Conservation (phyloP, 2,888 invertebrate species). For the Nasonovia ribisnigri region DNA sequence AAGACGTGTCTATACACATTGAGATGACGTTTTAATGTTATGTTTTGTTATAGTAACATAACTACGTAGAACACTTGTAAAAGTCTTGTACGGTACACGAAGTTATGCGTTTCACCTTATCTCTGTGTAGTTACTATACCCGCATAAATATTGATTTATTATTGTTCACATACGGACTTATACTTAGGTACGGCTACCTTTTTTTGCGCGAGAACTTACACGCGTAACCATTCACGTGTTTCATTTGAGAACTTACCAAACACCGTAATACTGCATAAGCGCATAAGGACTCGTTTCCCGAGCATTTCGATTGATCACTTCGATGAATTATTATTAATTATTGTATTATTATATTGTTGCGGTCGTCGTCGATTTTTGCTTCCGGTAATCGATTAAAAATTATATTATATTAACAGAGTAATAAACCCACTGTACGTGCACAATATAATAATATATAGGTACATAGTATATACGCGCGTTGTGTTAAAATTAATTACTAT, state of each 20-base stretch:
- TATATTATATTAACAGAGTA: neutral
- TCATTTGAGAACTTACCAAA: no score
- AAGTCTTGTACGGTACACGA: neutral
- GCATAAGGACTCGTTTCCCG: neutral
- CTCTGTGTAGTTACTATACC: neutral
- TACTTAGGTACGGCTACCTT: no score
- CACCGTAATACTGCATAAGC: no score
- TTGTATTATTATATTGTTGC: neutral
- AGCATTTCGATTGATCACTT: neutral
- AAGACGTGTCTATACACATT: neutral
- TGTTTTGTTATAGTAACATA: neutral
- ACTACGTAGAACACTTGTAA: no score
- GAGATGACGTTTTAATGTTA: neutral
- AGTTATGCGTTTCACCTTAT: neutral
- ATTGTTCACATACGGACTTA: no score
- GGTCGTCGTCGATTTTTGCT: neutral
- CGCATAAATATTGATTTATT: neutral
- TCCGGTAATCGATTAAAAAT: neutral
- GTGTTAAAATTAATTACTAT: slow-evolving; percentile 9
- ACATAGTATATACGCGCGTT: neutral
- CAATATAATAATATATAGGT: neutral
- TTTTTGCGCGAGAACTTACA: neutral
- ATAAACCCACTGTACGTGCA: neutral
- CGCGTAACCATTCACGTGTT: neutral
- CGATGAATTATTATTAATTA: no score